These are phyloP conservation scores for Serinus canaria DNA, from an alignment of 2,113 vertebrate genomes.

Conservation along the genomic window DNA sequence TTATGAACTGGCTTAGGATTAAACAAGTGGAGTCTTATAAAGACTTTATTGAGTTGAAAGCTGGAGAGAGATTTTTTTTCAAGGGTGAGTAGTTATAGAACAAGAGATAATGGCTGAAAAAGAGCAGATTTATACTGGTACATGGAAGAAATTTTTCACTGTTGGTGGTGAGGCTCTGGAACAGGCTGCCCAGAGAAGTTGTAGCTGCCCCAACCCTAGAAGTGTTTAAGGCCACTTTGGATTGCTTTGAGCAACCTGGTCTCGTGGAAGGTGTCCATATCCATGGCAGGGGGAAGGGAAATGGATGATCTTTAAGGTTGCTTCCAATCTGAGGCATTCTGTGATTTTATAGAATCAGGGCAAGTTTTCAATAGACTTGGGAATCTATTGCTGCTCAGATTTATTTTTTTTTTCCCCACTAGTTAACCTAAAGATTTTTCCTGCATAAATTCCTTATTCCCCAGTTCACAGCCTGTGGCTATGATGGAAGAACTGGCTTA, in stretches of 20 bases:
- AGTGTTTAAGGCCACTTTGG: not conserved
- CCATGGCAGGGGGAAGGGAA: not conserved
- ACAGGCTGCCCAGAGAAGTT: not conserved
- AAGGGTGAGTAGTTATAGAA: not conserved
- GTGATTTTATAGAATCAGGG: not conserved
- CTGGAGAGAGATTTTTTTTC: not conserved
- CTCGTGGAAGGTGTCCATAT: not conserved
- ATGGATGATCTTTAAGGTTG: not conserved
- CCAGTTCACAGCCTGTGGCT: not conserved
- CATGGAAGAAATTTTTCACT: not conserved
- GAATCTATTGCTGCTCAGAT: not conserved
- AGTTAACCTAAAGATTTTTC: not conserved
- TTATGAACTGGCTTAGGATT: not conserved
- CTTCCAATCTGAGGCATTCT: not conserved
- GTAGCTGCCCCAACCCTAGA: not conserved
- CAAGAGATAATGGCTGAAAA: not conserved
- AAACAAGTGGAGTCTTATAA: not conserved
- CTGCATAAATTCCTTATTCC: not conserved
- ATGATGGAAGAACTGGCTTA: not conserved
- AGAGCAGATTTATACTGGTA: not conserved
- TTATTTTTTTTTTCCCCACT: not conserved
- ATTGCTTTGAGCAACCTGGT: not conserved
- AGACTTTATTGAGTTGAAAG: not conserved
- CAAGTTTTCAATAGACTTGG: not conserved
- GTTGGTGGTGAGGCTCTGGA: not conserved